Percentiles rank a stretch among this genome's conserved stretches.
Conservation (phyloP, 2,888 invertebrate species). For the Tinea trinotella region DNA sequence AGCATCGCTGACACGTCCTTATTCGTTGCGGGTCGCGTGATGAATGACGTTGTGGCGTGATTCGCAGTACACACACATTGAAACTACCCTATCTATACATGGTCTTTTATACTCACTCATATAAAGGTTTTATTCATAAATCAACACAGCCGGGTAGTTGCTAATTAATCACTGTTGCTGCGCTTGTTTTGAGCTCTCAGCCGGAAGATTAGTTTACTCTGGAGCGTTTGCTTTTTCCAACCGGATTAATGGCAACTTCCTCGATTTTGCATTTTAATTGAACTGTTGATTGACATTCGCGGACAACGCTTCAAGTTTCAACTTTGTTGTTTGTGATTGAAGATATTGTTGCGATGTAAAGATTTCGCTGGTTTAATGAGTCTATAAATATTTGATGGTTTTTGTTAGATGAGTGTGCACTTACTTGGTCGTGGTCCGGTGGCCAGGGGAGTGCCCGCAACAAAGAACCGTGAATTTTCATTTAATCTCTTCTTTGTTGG, state of each 20-base stretch:
- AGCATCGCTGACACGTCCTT: slow-evolving; percentile 28
- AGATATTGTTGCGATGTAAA: background rate
- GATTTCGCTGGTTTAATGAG: background rate
- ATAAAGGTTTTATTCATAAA: slow-evolving; percentile 23
- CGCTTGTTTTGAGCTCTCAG: slow-evolving; percentile 25
- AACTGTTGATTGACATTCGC: slow-evolving; percentile 7
- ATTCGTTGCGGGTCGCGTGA: slow-evolving; percentile 26
- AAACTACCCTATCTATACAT: background rate
- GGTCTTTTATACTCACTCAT: background rate
- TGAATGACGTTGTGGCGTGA: slow-evolving; percentile 27
- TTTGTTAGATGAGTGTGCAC: slow-evolving; percentile 11
- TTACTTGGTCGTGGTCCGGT: slow-evolving; percentile 1
- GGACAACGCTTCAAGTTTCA: background rate
- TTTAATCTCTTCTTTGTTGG: slow-evolving; percentile 17
- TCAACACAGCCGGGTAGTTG: slow-evolving; percentile 24
- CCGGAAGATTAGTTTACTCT: slow-evolving; percentile 18
- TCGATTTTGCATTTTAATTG: slow-evolving; percentile 13
- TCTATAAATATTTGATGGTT: slow-evolving; percentile 15
- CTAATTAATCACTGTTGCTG: slow-evolving; percentile 26
- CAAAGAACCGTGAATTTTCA: slow-evolving; percentile 15
- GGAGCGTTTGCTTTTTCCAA: slow-evolving; percentile 13
- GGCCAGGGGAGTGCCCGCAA: slow-evolving; percentile 7
- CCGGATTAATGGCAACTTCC: slow-evolving; percentile 8
- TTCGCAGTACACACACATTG: slow-evolving; percentile 6
- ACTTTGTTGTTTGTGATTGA: background rate